Base-by-base conservation (phyloP, 2,797 vertebrate species). In the Sparidentex hasta region DNA sequence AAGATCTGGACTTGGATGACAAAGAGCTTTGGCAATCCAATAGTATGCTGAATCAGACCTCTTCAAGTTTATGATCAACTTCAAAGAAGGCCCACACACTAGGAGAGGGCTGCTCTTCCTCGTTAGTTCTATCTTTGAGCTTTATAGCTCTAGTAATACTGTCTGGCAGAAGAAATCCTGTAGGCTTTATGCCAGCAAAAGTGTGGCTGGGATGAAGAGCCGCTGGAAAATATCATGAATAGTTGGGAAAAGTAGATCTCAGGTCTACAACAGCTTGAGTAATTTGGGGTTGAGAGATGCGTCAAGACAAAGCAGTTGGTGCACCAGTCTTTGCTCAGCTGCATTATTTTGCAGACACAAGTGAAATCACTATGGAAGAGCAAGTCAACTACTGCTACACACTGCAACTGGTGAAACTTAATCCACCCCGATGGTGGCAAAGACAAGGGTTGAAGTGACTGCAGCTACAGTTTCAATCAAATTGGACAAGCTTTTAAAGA, bases 281-380 rank as follows among this genome's bases (percentile, higher is more conserved):
- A 48, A 13, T 29, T 74, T 4, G 25, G 13, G n/a, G 51, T 65
- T 1, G 3, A 41, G 16, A 13, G 17, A 41, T 67, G 54, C 47
- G 65, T 52, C 41, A 74, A 74, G 46, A 56, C 71, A 17, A 44
- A 55, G 41, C 23, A 16, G 14, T 56, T 56, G 25, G 54, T 44
- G 67, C 78, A 16, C 11, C 47, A 51, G 56, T 33, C 11, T 65
- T 25, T 57, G 69, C 38, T 17, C 67, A 84, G 58, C 61, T 84
- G 23, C 68, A 80, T 20, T 61, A 85, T 44, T 85, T 83, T n/a
- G 44, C 63, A 25, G 64, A 81, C 51, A 78, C 74, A 3, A 70
- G 74, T 25, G 62, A 76, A 59, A 44, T 38, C 5, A 47, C 46
- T 57, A 48, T 14, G 62, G 61, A 14, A 65, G 20, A 11, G 71